Percentiles rank a stretch among this genome's conserved stretches.
phyloP scores from a whole-genome alignment of 2,113 vertebrate species.

The human (Homo sapiens) region DNA sequence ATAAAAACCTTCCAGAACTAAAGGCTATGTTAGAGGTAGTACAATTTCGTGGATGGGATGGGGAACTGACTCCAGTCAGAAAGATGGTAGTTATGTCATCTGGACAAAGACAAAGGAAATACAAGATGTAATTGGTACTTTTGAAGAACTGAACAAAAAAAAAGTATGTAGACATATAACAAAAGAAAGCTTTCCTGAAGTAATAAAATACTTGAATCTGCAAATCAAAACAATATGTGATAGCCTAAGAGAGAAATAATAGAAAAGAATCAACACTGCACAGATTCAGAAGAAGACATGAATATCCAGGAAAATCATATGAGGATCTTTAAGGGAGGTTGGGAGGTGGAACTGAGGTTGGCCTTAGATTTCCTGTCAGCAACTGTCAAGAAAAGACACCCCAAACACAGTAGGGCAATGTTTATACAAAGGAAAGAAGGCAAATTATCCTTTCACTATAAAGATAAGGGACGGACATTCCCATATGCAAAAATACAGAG shows the following conservation, averaged over 20 bases:
- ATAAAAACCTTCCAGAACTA: not conserved
- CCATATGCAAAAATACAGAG: not conserved
- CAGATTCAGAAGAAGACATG: accelerated
- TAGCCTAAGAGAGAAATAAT: accelerated
- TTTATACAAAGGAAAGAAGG: not conserved
- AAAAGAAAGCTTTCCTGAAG: not conserved
- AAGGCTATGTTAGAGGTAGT: not conserved
- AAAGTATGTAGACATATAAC: not conserved
- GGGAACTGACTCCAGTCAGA: too few relatives aligned
- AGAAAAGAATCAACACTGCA: accelerated
- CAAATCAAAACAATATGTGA: not conserved
- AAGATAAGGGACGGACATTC: not conserved
- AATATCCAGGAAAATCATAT: accelerated
- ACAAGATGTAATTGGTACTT: accelerated
- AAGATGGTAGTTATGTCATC: accelerated
- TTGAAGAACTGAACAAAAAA: not conserved
- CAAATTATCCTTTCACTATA: not conserved
- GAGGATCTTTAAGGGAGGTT: accelerated
- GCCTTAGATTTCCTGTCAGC: not conserved
- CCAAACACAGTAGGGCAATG: accelerated
- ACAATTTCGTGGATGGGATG: too few relatives aligned
- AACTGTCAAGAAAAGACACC: not conserved
- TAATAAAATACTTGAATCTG: not conserved
- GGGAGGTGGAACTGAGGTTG: accelerated
- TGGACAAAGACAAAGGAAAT: not conserved